phyloP scores from a whole-genome alignment of 2,888 invertebrate genomes.

The Rutpela maculata region DNA sequence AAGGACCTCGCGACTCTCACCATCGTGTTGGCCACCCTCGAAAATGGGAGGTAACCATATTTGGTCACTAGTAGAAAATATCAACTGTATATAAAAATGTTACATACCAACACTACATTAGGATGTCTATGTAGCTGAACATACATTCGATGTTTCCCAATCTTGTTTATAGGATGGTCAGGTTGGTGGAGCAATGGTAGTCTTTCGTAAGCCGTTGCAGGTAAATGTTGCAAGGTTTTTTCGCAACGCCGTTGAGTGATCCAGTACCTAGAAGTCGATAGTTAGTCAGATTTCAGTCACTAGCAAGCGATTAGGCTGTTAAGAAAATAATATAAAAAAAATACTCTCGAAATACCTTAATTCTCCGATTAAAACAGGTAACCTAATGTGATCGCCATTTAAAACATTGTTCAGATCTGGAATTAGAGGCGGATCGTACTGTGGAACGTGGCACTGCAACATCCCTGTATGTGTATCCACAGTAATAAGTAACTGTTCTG shows the following conservation, averaged over 20 bases:
- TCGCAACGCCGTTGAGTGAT: constrained; percentile 94
- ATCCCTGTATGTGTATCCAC: constrained; percentile 96
- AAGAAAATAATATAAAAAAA: no score
- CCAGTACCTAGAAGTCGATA: constrained; percentile 82
- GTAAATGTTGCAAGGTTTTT: constrained; percentile 94
- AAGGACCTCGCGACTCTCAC: no score
- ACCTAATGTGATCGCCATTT: constrained; percentile 82
- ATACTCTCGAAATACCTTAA: constrained; percentile 70
- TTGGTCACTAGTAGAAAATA: background rate
- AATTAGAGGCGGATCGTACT: constrained; percentile 89
- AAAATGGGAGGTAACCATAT: no score
- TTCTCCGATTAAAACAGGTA: constrained; percentile 82
- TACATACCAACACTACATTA: constrained; percentile 87
- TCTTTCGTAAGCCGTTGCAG: constrained; percentile 90
- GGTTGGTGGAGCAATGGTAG: constrained; percentile 89
- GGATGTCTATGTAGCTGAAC: constrained; percentile 90
- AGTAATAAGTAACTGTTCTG: constrained; percentile 93
- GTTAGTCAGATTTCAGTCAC: background rate
- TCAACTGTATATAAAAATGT: background rate
- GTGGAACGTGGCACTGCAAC: constrained; percentile 93
- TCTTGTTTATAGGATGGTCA: constrained; percentile 85
- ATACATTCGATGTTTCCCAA: constrained; percentile 87
- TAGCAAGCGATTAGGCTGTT: no score
- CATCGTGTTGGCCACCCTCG: no score
- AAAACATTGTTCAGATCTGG: constrained; percentile 89